Evolutionary conservation across 2,797 vertebrate genomes (phyloP), one percentile per base, ranked within the genome.

Genomic region (Phalanger gymnotis): DNA sequence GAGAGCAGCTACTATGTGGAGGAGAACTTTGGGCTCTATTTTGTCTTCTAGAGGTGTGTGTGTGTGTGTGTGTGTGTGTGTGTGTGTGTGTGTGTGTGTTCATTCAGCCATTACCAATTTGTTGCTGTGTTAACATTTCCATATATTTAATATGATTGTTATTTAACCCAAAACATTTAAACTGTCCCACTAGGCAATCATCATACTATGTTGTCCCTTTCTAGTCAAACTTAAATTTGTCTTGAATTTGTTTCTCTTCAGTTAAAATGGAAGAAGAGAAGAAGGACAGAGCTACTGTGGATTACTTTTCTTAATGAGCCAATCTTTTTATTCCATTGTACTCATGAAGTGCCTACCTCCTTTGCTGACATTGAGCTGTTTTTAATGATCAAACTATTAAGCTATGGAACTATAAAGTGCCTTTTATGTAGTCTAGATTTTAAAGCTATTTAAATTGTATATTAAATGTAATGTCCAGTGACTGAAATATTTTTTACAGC

Each of bases 381-480:
- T 95, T 97, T 94, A 97, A 61, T 97, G 93, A 47, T 66, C 96
- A 95, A 73, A 93, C 93, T 90, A 66, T 97, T 97, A 97, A 97
- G 97, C 95, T 90, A 81, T 97, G 97, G 97, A 97, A 97, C 95
- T 97, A 96, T 98, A 97, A 96, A 95, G 97, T 98, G 81, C 96
- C 94, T 94, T 95, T 96, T 97, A 96, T 95, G 91, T 96, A 9
- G 19, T 97, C 96, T 97, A 96, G 98, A 98, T 99, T 97, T 99
- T 98, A 99, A 99, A 98, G 91, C 98, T 98, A 16, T 98, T 99
- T 99, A 99, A 99, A 99, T 98, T 97, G 98, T 96, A 96, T 98
- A 89, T 99, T 97, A 97, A 99, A 98, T 98, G 98, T 98, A 98
- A 99, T 98, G 98, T 98, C 66, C 9, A 40, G 0, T 40, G 66